Percentiles rank a stretch among this genome's conserved stretches.
Conservation (phyloP, 2,113 vertebrate species). For the Pontoporia blainvillei region DNA sequence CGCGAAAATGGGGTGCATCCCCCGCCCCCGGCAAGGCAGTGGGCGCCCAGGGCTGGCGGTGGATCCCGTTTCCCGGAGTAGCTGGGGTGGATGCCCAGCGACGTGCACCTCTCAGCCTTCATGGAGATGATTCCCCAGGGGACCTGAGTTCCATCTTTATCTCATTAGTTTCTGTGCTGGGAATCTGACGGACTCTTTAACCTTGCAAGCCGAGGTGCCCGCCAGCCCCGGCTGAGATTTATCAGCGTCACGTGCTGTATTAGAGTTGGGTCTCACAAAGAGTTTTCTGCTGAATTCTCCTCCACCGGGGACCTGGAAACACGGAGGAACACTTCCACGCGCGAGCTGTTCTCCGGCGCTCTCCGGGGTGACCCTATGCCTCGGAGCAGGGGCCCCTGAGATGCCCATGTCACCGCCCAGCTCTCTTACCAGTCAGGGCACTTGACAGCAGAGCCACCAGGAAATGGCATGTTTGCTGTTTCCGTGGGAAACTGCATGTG, state of each 20-base stretch:
- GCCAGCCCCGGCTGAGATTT: accelerated
- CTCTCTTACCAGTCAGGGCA: accelerated
- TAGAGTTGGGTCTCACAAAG: neutral
- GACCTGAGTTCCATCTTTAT: neutral
- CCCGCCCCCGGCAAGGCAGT: accelerated
- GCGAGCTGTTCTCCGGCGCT: accelerated
- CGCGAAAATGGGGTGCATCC: accelerated
- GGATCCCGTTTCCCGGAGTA: accelerated
- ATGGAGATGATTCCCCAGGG: accelerated
- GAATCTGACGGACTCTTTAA: neutral
- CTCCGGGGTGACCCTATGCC: accelerated
- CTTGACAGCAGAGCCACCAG: accelerated
- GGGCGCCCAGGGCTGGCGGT: accelerated
- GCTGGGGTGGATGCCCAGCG: accelerated
- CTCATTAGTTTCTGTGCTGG: neutral
- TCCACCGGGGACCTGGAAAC: accelerated
- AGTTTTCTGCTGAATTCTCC: too few relatives aligned
- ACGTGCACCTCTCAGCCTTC: accelerated
- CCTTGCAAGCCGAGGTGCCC: neutral
- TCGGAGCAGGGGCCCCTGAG: neutral
- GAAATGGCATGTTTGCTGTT: accelerated
- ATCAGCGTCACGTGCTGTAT: accelerated
- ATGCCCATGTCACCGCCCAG: accelerated
- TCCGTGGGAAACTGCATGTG: accelerated
- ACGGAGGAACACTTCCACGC: accelerated